These are phyloP conservation scores for Drosophila elegans DNA, from an alignment of 1,140 invertebrate genomes.

Conservation along the genomic window DNA sequence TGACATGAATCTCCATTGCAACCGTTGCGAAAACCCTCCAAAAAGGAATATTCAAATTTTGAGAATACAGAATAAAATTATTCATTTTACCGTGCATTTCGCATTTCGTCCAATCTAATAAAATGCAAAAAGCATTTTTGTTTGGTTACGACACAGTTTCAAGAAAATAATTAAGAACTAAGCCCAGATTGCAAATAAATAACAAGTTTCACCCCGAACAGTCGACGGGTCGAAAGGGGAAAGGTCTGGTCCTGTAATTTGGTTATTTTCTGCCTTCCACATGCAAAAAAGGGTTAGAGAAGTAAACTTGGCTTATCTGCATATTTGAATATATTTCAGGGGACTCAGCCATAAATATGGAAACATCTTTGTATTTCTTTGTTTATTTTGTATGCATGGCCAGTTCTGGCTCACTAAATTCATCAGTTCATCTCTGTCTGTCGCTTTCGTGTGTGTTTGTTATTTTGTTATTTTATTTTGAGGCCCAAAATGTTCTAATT, in stretches of 20 bases:
- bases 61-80: constrained; percentile 21
- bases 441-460: constrained; percentile 4
- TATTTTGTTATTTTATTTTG: constrained; percentile 37
- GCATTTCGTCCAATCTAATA: constrained; percentile 32
- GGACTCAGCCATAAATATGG: constrained; percentile 59
- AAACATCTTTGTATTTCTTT: constrained; percentile 58
- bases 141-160: constrained; percentile 34
- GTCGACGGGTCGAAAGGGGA: neutral
- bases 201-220: constrained; percentile 45
- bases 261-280: constrained; percentile 22
- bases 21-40: constrained; percentile 6
- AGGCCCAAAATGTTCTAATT: constrained; percentile 52
- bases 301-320: constrained; percentile 47
- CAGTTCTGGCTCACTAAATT: constrained; percentile 44
- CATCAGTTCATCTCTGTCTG: constrained; percentile 46
- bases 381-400: constrained; percentile 65
- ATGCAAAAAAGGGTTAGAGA: constrained; percentile 3
- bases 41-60: constrained; percentile 34
- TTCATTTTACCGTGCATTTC: constrained; percentile 17
- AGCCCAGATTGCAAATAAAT: constrained; percentile 57
- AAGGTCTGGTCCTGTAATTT: constrained; percentile 56
- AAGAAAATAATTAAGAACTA: constrained; percentile 62
- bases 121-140: constrained; percentile 32
- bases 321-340: constrained; percentile 60
- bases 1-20: constrained; percentile 33